Conservation (phyloP, 2,888 invertebrate genomes). For the Koerneria pararmatus region DNA sequence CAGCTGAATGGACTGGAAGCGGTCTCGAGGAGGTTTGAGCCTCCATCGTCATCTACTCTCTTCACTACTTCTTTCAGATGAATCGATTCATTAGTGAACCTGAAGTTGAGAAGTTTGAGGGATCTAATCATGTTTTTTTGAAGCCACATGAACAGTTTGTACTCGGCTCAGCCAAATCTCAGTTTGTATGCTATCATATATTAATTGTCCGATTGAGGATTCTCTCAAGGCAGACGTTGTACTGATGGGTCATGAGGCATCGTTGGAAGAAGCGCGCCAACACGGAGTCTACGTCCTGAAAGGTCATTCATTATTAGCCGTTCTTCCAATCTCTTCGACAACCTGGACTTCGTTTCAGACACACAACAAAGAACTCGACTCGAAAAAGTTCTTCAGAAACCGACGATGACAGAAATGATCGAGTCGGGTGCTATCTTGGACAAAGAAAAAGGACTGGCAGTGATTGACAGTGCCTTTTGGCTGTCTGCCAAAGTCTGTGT, state of each 20-base stretch:
- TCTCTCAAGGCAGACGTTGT: constrained; percentile 26
- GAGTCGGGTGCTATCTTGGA: constrained; percentile 47
- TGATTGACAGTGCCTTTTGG: constrained; percentile 1
- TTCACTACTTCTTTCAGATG: constrained; percentile 7
- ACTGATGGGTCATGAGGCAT: constrained; percentile 33
- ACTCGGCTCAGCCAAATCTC: too few relatives aligned
- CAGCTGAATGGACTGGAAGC: constrained; percentile 43
- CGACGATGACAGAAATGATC: constrained; percentile 57
- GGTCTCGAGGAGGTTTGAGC: background rate
- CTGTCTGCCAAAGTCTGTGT: background rate
- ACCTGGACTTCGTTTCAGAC: too few relatives aligned
- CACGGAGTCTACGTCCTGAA: constrained; percentile 43
- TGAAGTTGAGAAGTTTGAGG: background rate
- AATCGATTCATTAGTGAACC: constrained; percentile 3
- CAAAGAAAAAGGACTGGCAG: constrained; percentile 26
- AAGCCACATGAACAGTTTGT: too few relatives aligned
- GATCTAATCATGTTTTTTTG: constrained; percentile 6
- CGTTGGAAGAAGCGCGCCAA: constrained; percentile 25
- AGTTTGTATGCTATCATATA: too few relatives aligned
- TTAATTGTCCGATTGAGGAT: background rate
- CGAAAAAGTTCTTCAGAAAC: constrained; percentile 62
- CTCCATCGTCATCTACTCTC: background rate
- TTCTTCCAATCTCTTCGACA: too few relatives aligned
- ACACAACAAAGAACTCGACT: too few relatives aligned
- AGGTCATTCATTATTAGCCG: background rate